Percentiles rank a stretch among this genome's conserved stretches.
These are phyloP conservation scores for Drosophila trapezifrons DNA, from an alignment of 1,140 invertebrate species.

Conservation along the genomic window DNA sequence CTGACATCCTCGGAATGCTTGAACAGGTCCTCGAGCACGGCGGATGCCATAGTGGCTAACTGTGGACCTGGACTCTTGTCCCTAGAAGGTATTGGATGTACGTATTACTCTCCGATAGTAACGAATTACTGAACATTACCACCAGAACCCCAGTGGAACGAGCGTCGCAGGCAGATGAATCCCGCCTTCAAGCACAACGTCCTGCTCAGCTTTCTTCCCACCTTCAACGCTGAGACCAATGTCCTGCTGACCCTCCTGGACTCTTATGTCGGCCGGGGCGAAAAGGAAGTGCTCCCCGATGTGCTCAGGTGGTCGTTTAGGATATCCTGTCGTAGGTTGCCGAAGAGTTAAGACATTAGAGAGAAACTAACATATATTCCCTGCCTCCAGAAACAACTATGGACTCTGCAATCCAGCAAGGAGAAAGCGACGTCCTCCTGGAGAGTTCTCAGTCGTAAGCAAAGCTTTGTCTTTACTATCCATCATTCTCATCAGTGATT, in stretches of 20 bases:
- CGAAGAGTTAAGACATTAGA: neutral
- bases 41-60: constrained; percentile 16
- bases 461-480: too few species aligned
- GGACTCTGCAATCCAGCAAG: constrained; percentile 34
- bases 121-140: neutral
- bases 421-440: constrained; percentile 2
- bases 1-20: constrained; percentile 50
- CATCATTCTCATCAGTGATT: too few species aligned
- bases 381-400: constrained; percentile 51
- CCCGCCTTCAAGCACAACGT: constrained; percentile 53
- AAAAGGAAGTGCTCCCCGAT: constrained; percentile 22
- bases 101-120: neutral
- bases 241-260: constrained; percentile 40
- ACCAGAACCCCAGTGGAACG: constrained; percentile 51
- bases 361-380: neutral
- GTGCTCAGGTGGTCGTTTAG: constrained; percentile 50
- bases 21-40: constrained; percentile 18
- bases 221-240: constrained; percentile 56
- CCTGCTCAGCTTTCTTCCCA: constrained; percentile 60
- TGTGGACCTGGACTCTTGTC: constrained; percentile 49
- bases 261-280: constrained; percentile 16
- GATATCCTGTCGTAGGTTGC: constrained; percentile 48
- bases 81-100: constrained; percentile 34
- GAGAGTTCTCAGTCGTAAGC: constrained; percentile 40
- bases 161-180: constrained; percentile 62